These are phyloP conservation scores for Oedothorax gibbosus DNA, from an alignment of 1,140 invertebrate genomes.

Conservation along the genomic window DNA sequence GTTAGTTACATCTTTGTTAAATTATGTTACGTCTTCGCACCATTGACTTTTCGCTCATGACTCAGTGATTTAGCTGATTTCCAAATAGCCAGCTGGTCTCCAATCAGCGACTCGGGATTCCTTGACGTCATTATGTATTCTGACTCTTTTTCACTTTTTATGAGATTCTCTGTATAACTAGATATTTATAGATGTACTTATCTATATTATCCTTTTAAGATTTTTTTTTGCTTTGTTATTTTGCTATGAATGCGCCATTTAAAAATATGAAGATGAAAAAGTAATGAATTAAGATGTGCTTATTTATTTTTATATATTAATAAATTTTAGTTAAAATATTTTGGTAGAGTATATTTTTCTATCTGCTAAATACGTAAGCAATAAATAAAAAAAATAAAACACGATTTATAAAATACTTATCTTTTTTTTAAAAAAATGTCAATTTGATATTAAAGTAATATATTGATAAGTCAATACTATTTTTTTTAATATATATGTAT, in stretches of 20 bases:
- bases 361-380: no score
- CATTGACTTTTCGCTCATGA: conserved; percentile 47
- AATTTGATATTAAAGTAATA: no score
- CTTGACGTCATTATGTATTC: conserved; percentile 31
- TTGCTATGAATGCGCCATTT: neutral
- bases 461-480: no score
- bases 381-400: no score
- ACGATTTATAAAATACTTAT: no score
- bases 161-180: neutral
- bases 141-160: neutral
- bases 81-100: conserved; percentile 50
- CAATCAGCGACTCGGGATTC: conserved; percentile 30
- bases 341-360: no score
- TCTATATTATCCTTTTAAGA: neutral
- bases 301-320: no score
- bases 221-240: neutral
- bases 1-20: no score
- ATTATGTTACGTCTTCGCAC: neutral
- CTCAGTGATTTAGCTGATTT: conserved; percentile 43
- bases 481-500: no score
- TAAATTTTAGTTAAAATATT: no score
- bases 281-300: neutral
- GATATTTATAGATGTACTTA: neutral
- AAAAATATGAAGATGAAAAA: neutral
- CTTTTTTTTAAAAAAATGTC: no score